These are phyloP conservation scores for Marmota flaviventris DNA, from an alignment of 2,113 vertebrate species.

Conservation along the genomic window DNA sequence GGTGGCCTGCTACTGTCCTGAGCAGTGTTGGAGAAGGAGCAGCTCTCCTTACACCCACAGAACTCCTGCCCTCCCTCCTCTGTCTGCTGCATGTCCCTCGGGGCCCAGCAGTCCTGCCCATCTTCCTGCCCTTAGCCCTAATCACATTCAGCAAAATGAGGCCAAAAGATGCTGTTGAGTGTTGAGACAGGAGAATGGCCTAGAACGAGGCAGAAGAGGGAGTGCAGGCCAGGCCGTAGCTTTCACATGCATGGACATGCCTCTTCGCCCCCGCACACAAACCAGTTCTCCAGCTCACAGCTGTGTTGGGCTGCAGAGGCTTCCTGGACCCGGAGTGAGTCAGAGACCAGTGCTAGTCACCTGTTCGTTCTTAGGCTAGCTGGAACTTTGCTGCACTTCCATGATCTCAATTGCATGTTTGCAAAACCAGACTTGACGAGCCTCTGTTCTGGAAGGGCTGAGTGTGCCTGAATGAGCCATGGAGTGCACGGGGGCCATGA, in stretches of 20 bases:
- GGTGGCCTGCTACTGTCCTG: not conserved
- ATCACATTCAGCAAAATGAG: not conserved
- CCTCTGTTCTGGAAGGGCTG: conserved; percentile 62
- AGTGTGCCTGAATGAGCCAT: not conserved
- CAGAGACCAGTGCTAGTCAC: not conserved
- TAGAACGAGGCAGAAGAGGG: not conserved
- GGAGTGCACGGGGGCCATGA: not conserved
- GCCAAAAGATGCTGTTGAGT: not conserved
- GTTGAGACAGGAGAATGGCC: not conserved
- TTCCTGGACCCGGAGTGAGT: not conserved
- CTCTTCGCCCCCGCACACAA: not conserved
- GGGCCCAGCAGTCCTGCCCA: conserved; percentile 14
- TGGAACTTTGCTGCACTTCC: not conserved
- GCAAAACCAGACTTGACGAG: not conserved
- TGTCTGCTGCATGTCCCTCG: not conserved
- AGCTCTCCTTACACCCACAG: not conserved
- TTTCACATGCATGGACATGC: not conserved
- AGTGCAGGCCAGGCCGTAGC: not conserved
- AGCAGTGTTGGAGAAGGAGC: not conserved
- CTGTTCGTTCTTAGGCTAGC: not conserved
- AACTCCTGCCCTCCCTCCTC: not conserved
- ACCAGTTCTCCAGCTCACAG: not conserved
- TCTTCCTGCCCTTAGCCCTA: not conserved
- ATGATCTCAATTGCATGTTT: conserved; percentile 57
- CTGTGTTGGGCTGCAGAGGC: not conserved